These are phyloP conservation scores for Bufo bufo DNA, from an alignment of 2,113 vertebrate genomes.

Conservation along the genomic window DNA sequence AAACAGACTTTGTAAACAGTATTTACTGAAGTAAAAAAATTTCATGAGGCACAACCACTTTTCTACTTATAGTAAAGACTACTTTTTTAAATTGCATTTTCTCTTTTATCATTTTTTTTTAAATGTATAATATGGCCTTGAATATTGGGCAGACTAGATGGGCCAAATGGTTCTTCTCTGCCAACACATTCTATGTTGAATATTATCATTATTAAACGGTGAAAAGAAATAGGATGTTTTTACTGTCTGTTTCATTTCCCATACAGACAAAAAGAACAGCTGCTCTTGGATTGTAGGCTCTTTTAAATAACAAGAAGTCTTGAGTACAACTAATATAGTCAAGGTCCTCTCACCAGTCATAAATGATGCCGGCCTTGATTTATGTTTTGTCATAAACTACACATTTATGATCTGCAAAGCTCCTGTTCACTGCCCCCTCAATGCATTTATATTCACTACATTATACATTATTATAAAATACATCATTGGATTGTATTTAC, in stretches of 20 bases:
- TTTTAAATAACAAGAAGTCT: neutral
- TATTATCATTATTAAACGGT: neutral
- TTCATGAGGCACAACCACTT: neutral
- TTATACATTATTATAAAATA: neutral
- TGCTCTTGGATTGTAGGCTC: neutral
- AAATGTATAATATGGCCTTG: neutral
- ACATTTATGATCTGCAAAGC: conserved; percentile 7
- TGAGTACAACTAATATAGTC: conserved; percentile 4
- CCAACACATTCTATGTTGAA: no score
- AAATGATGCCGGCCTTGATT: neutral
- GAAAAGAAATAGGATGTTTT: neutral
- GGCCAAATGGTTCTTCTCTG: no score
- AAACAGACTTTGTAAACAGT: neutral
- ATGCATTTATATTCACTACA: conserved; percentile 3
- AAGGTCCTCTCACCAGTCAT: conserved; percentile 5
- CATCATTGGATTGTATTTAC: neutral
- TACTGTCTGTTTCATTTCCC: neutral
- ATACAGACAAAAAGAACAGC: neutral
- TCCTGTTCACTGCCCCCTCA: neutral
- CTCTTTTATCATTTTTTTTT: neutral
- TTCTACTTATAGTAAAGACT: neutral
- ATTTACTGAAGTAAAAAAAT: neutral
- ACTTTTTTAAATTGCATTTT: neutral
- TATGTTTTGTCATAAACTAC: conserved; percentile 17
- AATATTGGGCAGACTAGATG: no score